These are phyloP conservation scores for Gastrophysa polygoni DNA, from an alignment of 2,888 invertebrate species.

Conservation along the genomic window DNA sequence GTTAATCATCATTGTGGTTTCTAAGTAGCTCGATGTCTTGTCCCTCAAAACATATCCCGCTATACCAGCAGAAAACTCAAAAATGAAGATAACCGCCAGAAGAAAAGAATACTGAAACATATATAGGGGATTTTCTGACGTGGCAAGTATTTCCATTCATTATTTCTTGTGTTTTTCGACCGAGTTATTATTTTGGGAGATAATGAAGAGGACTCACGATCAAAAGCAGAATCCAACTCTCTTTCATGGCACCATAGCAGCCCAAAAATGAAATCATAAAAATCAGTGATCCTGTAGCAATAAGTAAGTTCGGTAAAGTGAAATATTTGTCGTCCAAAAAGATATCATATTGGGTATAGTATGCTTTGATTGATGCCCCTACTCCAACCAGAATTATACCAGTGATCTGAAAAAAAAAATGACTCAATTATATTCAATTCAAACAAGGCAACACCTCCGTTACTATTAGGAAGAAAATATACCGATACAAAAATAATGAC, in stretches of 20 bases:
- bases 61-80: slow-evolving; percentile 85
- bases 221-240: slow-evolving; percentile 92
- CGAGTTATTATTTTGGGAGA: no score
- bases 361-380: slow-evolving; percentile 77
- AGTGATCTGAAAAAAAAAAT: slow-evolving; percentile 72
- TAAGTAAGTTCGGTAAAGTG: slow-evolving; percentile 83
- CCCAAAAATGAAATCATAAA: slow-evolving; percentile 94
- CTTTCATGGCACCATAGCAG: slow-evolving; percentile 93
- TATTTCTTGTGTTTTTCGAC: not conserved
- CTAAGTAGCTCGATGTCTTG: slow-evolving; percentile 69
- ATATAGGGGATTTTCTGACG: no score
- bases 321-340: slow-evolving; percentile 83
- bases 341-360: slow-evolving; percentile 76
- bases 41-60: slow-evolving; percentile 77
- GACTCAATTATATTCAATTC: no score
- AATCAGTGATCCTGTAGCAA: slow-evolving; percentile 87
- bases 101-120: slow-evolving; percentile 73
- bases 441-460: no score
- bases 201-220: slow-evolving; percentile 67
- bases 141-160: no score
- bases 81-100: slow-evolving; percentile 79
- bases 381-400: slow-evolving; percentile 84
- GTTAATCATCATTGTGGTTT: slow-evolving; percentile 69
- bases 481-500: no score
- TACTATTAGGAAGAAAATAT: no score